Conservation (phyloP, 2,797 vertebrate species). For the Setipinna tenuifilis region DNA sequence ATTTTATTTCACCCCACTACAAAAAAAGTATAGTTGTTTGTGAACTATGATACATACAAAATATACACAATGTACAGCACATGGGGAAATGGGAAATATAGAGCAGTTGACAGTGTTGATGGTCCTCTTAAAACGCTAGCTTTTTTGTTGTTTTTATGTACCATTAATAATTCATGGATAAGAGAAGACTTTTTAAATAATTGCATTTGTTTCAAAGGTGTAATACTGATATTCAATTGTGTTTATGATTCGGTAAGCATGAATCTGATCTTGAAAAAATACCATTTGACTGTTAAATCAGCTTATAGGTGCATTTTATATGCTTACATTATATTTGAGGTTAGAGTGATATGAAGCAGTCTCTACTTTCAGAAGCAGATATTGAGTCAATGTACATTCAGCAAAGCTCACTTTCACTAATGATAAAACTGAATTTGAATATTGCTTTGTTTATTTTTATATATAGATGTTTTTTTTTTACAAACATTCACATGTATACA, state of each 20-base stretch:
- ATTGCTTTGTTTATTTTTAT: conserved; percentile 9
- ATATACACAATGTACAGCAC: conserved; percentile 80
- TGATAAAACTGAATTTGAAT: neutral
- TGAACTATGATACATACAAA: conserved; percentile 78
- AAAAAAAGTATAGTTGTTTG: conserved; percentile 77
- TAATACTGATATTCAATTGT: neutral
- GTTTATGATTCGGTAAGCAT: neutral
- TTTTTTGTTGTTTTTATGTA: too few species aligned
- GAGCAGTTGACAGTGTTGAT: conserved; percentile 62
- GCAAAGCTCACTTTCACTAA: neutral
- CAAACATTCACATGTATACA: conserved; percentile 27
- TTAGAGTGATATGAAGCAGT: neutral
- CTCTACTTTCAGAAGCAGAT: neutral
- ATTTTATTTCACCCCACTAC: conserved; percentile 83
- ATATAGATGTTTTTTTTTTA: neutral
- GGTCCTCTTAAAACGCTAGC: too few species aligned
- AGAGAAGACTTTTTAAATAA: neutral
- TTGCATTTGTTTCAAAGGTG: neutral
- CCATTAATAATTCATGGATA: neutral
- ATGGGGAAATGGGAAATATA: conserved; percentile 54
- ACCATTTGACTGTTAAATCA: neutral
- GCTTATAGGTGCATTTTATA: neutral
- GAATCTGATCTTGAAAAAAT: neutral
- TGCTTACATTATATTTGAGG: neutral
- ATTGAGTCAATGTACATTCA: neutral